phyloP scores from a whole-genome alignment of 2,888 invertebrate species.

The Psococerastis gibbosa region DNA sequence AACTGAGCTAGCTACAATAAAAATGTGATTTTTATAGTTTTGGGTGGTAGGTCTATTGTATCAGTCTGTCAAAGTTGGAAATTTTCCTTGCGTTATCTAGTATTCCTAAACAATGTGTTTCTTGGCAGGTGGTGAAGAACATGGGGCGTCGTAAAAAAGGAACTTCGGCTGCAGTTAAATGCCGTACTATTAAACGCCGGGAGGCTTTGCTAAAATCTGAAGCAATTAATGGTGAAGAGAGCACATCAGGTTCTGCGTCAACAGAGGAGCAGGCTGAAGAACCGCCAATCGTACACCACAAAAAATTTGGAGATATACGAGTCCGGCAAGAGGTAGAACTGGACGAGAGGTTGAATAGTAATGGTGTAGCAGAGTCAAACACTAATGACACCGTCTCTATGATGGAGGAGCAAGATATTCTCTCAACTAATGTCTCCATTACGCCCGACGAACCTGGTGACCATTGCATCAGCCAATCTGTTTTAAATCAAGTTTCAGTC shows the following conservation, averaged over 20 bases:
- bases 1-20: too few relatives aligned
- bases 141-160: too few relatives aligned
- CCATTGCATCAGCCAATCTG: not conserved
- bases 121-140: too few relatives aligned
- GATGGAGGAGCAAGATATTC: slow-evolving; percentile 2
- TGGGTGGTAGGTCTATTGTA: too few relatives aligned
- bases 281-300: slow-evolving; percentile 15
- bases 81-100: too few relatives aligned
- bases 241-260: slow-evolving; percentile 5
- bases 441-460: not conserved
- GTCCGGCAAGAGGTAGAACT: slow-evolving; percentile 10
- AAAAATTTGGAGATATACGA: slow-evolving; percentile 18
- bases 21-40: too few relatives aligned
- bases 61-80: too few relatives aligned
- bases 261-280: slow-evolving; percentile 11
- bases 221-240: slow-evolving; percentile 14
- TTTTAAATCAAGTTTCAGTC: not conserved
- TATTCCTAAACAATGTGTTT: too few relatives aligned
- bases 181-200: slow-evolving; percentile 14
- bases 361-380: not conserved
- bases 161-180: slow-evolving; percentile 21
- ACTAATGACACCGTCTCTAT: too few relatives aligned
- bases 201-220: slow-evolving; percentile 19
- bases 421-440: not conserved
- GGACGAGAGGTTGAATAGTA: not conserved